Conservation (phyloP, 2,888 invertebrate genomes). For the Idaea straminata region DNA sequence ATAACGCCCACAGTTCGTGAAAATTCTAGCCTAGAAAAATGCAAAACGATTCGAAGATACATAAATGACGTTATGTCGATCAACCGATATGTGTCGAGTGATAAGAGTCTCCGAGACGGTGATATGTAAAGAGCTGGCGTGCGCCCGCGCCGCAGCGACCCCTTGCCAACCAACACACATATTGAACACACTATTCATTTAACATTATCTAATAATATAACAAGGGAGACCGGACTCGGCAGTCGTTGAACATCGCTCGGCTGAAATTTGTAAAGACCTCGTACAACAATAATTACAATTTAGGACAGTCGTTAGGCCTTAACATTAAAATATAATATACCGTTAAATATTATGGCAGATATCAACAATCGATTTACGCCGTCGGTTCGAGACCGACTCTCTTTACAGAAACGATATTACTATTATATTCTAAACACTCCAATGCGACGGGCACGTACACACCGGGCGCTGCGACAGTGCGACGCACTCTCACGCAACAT, state of each 20-base stretch:
- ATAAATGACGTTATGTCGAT: constrained; percentile 12
- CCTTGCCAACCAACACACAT: constrained; percentile 31
- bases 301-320: constrained; percentile 78
- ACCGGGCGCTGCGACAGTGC: constrained; percentile 35
- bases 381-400: constrained; percentile 67
- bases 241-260: constrained; percentile 41
- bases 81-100: constrained; percentile 33
- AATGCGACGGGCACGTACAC: constrained; percentile 56
- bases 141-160: constrained; percentile 34
- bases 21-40: constrained; percentile 76
- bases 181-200: constrained; percentile 61
- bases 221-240: constrained; percentile 47
- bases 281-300: constrained; percentile 67
- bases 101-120: constrained; percentile 49
- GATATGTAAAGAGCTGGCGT: constrained; percentile 31
- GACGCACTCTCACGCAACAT: constrained; percentile 41
- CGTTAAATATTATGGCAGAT: constrained; percentile 78
- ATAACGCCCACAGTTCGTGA: constrained; percentile 55
- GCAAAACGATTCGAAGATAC: constrained; percentile 66
- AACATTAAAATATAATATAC: constrained; percentile 69
- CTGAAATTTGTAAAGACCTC: constrained; percentile 51
- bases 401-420: constrained; percentile 66
- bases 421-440: constrained; percentile 55
- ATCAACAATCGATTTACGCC: constrained; percentile 75
- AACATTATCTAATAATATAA: constrained; percentile 49